Evolutionary conservation across 2,888 invertebrate species (phyloP), one percentile per base, ranked within the genome.

Genomic region (Trichopoda pennipes): DNA sequence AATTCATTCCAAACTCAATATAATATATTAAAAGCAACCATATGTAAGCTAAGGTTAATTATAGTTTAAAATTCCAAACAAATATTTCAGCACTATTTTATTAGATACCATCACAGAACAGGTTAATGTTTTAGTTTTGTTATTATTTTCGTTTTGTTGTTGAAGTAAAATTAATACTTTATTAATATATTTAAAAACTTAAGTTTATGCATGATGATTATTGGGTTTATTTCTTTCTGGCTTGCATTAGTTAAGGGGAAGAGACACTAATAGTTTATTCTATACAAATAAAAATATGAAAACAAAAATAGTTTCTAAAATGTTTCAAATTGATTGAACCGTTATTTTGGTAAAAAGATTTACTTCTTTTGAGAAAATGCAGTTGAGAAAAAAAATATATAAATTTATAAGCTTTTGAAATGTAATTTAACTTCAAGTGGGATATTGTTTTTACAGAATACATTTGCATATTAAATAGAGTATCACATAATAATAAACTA

Each of bases 191-290:
- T 32, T 28, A 14, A 44, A 63, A 60, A 38, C 23, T 68, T 17
- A 78, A 66, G 44, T 80, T 80, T 80, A 80, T 80, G 79, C 61
- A 68, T 80, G 69, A 53, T 82, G 79, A 82, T 82, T 82, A 76
- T 82, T 79, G 75, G 79, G 66, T 79, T 76, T 75, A 68, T 61
- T 72, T 76, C 72, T 75, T 72, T 72, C 68, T 75, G 28, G 42
- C 44, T 66, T 61, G 58, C 60, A 53, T 58, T 51, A 56, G 35
- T 75, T 38, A 53, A 35, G 68, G 38, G 68, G 73, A 55, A 56
- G 53, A 49, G 44, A 63, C 23, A 68, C 32, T 61, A 68, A 61
- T 61, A 68, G 51, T 51, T 75, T 74, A 9, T 21, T n/a, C n/a
- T n/a, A 44, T 3, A 14, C 21, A 60, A 32, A 8, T 35, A 23